Conservation (phyloP, 2,113 vertebrate species). For the Seriola aureovittata region DNA sequence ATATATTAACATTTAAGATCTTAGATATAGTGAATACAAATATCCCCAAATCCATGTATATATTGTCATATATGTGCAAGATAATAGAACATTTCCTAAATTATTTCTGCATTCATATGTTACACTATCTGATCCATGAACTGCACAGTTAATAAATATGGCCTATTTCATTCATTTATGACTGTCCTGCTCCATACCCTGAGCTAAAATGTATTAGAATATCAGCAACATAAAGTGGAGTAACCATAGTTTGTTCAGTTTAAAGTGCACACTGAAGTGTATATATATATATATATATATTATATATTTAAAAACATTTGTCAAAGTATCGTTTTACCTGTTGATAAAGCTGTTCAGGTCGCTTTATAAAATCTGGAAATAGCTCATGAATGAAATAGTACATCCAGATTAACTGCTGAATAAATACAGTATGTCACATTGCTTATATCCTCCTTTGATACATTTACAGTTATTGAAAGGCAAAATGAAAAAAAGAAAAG, state of each 20-base stretch:
- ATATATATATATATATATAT: neutral
- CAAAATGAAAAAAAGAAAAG: slow-evolving; percentile 43
- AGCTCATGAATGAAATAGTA: slow-evolving; percentile 73
- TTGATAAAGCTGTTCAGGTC: slow-evolving; percentile 39
- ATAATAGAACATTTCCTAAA: slow-evolving; percentile 68
- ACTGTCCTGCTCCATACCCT: slow-evolving; percentile 60
- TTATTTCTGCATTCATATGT: slow-evolving; percentile 73
- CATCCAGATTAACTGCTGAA: slow-evolving; percentile 66
- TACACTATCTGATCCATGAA: slow-evolving; percentile 64
- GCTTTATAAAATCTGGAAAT: slow-evolving; percentile 62
- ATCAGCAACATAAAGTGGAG: slow-evolving; percentile 40
- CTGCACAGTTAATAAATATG: slow-evolving; percentile 70
- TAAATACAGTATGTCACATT: slow-evolving; percentile 51
- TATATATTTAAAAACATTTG: slow-evolving; percentile 43
- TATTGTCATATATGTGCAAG: slow-evolving; percentile 72
- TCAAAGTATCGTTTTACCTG: slow-evolving; percentile 42
- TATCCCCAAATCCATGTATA: slow-evolving; percentile 74
- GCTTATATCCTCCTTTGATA: slow-evolving; percentile 34
- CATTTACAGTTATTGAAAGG: slow-evolving; percentile 40
- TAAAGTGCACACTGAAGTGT: slow-evolving; percentile 67
- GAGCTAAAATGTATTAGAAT: slow-evolving; percentile 63
- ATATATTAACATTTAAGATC: slow-evolving; percentile 81
- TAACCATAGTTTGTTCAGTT: slow-evolving; percentile 48
- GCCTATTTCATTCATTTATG: slow-evolving; percentile 68
- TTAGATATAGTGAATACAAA: slow-evolving; percentile 81